Base-by-base conservation (phyloP, 2,888 invertebrate genomes). In the Hybos culiciformis region DNA sequence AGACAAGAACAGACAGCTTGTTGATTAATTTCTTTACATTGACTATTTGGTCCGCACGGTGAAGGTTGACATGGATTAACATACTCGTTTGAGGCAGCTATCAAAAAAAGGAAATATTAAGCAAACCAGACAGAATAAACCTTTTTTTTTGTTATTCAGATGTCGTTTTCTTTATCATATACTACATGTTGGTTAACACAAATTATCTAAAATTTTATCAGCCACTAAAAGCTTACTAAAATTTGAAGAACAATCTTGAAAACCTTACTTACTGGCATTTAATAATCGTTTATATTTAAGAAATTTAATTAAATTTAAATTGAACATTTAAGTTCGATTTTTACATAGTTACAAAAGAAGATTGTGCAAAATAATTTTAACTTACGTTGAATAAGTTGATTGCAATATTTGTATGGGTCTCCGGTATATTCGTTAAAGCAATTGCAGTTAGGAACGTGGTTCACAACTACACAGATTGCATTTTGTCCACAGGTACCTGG, bases 361-460 rank as follows among this genome's bases (percentile, higher is more conserved):
- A n/a, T n/a, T n/a, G n/a, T n/a, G n/a, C n/a, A n/a, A 26, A 12
- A 18, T 14, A 29, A 9, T 43, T 74, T 77, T 77, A 74, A 83
- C 82, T 72, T 70, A 73, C 73, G 68, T 63, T 70, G 64, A 49
- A 55, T 71, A 56, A 71, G 69, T 50, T 71, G 72, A 39, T 75
- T 73, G 56, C 88, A 90, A 56, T 78, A 78, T 3, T 77, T 76
- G 59, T 87, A 87, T 41, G 88, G 87, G 77, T 88, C 84, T 37
- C 91, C 91, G 31, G 82, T 83, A 59, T 78, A 88, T 48, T 87
- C 87, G 61, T 80, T 79, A 50, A 80, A 75, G 59, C 91, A 91
- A 46, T 79, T 78, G 56, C 88, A 88, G 42, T 83, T 73, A 12
- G 86, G 77, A 54, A 74, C 75, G 59, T 91, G 91, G 63, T 86